Base-by-base conservation (phyloP, 2,888 invertebrate genomes). In the Saturnia pavonia region DNA sequence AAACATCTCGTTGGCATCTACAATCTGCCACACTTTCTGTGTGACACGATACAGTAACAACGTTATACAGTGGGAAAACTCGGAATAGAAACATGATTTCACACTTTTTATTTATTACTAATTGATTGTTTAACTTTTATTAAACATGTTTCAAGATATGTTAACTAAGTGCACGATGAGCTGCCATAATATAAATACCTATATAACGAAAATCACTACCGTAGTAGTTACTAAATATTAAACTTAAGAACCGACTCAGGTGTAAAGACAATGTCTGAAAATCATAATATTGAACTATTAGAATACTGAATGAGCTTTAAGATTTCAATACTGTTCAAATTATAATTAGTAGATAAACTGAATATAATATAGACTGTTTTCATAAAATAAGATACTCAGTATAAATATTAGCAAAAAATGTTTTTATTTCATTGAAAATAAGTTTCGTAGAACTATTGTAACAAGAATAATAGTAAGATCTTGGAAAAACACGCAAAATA, bases 1-100 rank as follows among this genome's bases (percentile, higher is more conserved):
- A 87, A 88, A 87, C 84, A 87, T 87, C 83, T 76, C 82, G 81
- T 78, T 86, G 86, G 85, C 87, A 82, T 88, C 80, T 85, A 88
- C 86, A 86, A 84, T 85, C 85, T 72, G 72, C 65, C 54, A 66
- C 43, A 42, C 69, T 57, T 72, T 74, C 57, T 14, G 16, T 48
- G 27, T n/a, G 70, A 48, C 57, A 63, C 27, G 51, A 54, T 4
- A 34, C 34, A 34, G 34, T 34, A 34, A 34, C 34, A 34, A 34
- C 34, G 7, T n/a, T 45, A 48, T 63, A 51, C 72, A 72, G 72
- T 69, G 60, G 48, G 69, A 63, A 45, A 25, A 48, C 51, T 67
- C 16, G 57, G 63, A 45, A 66, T 14, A 51, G 22, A 66, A 40
- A 34, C 7, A 1, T 40, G 43, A 12, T 27, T 48, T 66, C 11